Percentiles rank a stretch among this genome's conserved stretches.
Evolutionary conservation across 2,797 vertebrate genomes (phyloP).

Genomic region (Heliangelus exortis): DNA sequence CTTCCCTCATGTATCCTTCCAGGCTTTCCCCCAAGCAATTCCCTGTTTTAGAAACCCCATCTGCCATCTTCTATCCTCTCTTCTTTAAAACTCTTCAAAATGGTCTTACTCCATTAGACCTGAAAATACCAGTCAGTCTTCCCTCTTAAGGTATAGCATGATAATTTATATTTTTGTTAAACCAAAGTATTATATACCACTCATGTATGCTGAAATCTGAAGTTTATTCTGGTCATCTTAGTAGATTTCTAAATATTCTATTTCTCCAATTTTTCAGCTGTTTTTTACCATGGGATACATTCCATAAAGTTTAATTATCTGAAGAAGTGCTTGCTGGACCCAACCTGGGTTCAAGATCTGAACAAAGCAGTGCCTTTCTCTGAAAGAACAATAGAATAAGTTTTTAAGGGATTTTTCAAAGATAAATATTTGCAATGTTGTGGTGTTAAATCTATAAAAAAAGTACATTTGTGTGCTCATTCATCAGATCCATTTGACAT

Average conservation of each 20-base stretch:
- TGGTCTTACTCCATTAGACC: neutral
- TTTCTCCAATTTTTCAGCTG: neutral
- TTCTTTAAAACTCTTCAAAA: neutral
- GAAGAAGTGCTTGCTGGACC: neutral
- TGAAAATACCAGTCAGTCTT: neutral
- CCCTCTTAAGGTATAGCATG: neutral
- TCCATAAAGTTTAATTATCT: neutral
- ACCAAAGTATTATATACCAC: neutral
- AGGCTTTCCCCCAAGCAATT: neutral
- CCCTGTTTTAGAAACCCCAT: neutral
- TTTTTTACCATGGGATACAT: neutral
- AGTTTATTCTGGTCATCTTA: neutral
- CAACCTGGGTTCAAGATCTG: neutral
- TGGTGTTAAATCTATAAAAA: neutral
- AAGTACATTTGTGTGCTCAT: neutral
- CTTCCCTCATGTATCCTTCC: neutral
- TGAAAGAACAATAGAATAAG: neutral
- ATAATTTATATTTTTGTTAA: neutral
- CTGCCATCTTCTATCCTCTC: neutral
- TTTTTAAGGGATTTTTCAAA: neutral
- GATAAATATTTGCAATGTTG: neutral
- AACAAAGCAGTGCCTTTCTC: neutral
- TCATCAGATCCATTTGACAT: neutral
- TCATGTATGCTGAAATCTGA: neutral
- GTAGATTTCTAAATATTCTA: neutral